Conservation (phyloP, 2,888 invertebrate genomes). For the Aethes cnicana region DNA sequence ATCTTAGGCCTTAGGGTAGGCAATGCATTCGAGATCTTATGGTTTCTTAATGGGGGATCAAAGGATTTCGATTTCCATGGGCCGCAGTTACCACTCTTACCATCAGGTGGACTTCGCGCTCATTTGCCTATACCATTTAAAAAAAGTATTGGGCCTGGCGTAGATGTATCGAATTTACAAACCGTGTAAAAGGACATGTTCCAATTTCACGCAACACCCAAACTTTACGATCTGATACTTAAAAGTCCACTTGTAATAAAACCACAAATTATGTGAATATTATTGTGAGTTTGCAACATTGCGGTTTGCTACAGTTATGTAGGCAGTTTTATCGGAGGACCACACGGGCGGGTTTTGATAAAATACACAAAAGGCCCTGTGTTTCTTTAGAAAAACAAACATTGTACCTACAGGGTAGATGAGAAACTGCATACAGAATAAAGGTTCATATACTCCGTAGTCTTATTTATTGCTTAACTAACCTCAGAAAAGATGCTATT, state of each 20-base stretch:
- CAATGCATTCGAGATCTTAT: no score
- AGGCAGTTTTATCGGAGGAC: slow-evolving; percentile 41
- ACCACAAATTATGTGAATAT: slow-evolving; percentile 24
- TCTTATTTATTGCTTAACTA: no score
- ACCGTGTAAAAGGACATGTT: slow-evolving; percentile 21
- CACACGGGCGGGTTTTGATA: slow-evolving; percentile 44
- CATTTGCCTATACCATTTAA: no score
- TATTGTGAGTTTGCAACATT: slow-evolving; percentile 22
- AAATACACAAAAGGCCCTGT: slow-evolving; percentile 46
- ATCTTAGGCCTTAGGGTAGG: no score
- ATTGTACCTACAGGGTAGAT: no score
- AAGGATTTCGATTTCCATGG: no score
- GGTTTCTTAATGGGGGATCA: no score
- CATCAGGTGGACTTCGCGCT: no score
- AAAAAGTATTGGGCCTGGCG: no score
- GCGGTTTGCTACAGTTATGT: slow-evolving; percentile 34
- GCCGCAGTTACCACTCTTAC: no score
- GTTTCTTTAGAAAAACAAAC: no score
- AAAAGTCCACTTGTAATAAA: slow-evolving; percentile 27
- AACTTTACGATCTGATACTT: slow-evolving; percentile 16
- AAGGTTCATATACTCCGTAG: background rate
- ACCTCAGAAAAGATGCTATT: no score
- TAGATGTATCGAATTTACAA: slow-evolving; percentile 11
- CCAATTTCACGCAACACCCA: slow-evolving; percentile 24
- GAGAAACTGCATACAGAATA: background rate